Conservation (phyloP, 2,797 vertebrate genomes). For the Novumbra hubbsi region DNA sequence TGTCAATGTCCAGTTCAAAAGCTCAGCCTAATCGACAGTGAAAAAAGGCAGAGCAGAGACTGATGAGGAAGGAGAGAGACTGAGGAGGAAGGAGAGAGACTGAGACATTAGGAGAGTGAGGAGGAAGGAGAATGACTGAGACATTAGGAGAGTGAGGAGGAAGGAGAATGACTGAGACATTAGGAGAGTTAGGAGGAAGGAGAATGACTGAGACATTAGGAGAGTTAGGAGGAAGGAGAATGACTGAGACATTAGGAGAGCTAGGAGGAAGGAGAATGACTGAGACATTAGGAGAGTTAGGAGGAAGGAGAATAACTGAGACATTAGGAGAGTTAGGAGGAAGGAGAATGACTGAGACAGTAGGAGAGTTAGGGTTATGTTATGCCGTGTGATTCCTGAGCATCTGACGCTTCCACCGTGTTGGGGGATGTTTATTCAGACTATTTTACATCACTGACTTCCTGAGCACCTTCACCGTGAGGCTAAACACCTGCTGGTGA, state of each 20-base stretch:
- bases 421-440: too few relatives aligned
- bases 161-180: too few relatives aligned
- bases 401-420: too few relatives aligned
- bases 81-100: background rate
- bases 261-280: background rate
- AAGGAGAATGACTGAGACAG: background rate
- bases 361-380: background rate
- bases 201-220: background rate
- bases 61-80: background rate
- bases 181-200: too few relatives aligned
- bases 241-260: background rate
- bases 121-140: background rate
- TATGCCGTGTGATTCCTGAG: too few relatives aligned
- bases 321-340: background rate
- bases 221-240: background rate
- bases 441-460: too few relatives aligned
- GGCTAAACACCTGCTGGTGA: too few relatives aligned
- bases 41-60: background rate
- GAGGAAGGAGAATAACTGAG: background rate
- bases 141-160: too few relatives aligned
- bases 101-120: background rate
- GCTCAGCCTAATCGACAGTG: background rate
- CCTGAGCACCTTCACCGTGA: too few relatives aligned
- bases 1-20: too few relatives aligned
- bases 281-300: too few relatives aligned